Evolutionary conservation across 92 coral and sea anemone genomes (phyloP), one percentile per base, ranked within the genome.

Genomic region (Porites rus): DNA sequence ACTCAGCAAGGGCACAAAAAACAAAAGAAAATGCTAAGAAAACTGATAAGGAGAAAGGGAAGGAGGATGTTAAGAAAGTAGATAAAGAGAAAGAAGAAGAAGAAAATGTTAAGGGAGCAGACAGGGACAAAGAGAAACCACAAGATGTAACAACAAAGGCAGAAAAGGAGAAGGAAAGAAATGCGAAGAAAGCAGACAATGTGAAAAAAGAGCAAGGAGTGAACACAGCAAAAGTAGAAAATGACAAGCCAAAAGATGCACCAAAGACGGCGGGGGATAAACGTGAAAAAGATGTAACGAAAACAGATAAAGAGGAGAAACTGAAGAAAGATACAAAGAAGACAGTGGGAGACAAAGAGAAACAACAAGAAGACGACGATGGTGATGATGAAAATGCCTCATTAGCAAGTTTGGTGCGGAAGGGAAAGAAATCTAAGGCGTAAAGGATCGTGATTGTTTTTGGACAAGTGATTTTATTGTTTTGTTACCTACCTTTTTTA

Each of bases 341-440:
- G 14, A 31, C 52, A 31, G 54, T 67, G 10, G 52, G 24, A 25
- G 21, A 72, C 5, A 46, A 62, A 24, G 79, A 31, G 19, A 63
- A 59, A 60, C 56, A 7, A 7, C 3, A 54, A 54, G 10, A 54
- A 54, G 2, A 25, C 28, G 14, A 54, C 6, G 63, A 84, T 0
- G 87, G 75, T 16, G 81, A 62, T 31, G 86, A 79, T 18, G 80
- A 69, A 17, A 65, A 77, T 19, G 69, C 85, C 2, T 81, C 74
- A 11, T 54, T 69, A 53, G 51, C 85, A 19, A 81, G 76, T 72
- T 21, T 50, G 11, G 67, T 31, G 68, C 76, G 54, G 63, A 75
- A 81, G 78, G 24, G 12, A 43, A 81, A 66, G 62, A 74, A 51
- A 22, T 65, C 1, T 51, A 22, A 1, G 21, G 50, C 63, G 56